Evolutionary conservation across 1,140 invertebrate genomes (phyloP).

Genomic region (Bombus turneri): DNA sequence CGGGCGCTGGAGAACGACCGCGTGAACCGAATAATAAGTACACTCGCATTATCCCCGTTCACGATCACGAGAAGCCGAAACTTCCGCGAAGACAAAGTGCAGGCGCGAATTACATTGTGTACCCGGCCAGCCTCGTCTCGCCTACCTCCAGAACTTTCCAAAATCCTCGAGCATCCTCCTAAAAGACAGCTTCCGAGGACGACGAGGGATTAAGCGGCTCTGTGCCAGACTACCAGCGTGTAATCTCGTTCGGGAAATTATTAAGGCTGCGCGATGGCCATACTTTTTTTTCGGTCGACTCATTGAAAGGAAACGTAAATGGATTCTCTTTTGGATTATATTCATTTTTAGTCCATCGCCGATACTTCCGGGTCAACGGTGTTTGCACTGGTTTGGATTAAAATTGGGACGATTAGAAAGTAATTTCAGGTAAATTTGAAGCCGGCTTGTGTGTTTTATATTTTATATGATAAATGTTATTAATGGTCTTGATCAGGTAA

Average conservation of each 20-base stretch:
- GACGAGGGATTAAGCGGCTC: slow-evolving; percentile 50
- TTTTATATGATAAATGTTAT: too few relatives aligned
- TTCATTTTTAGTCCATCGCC: too few relatives aligned
- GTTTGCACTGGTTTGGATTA: too few relatives aligned
- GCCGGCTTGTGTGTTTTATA: neutral
- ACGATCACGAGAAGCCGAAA: slow-evolving; percentile 32
- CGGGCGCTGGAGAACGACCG: neutral
- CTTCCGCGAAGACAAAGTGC: slow-evolving; percentile 40
- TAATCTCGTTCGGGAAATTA: slow-evolving; percentile 60
- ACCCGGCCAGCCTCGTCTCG: neutral
- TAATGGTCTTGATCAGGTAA: too few relatives aligned
- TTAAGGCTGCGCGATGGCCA: slow-evolving; percentile 25
- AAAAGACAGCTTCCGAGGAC: slow-evolving; percentile 42
- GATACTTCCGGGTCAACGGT: neutral
- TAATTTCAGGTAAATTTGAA: neutral
- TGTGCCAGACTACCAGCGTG: slow-evolving; percentile 9
- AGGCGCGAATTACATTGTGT: slow-evolving; percentile 47
- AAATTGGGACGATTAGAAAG: neutral
- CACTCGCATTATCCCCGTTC: slow-evolving; percentile 29
- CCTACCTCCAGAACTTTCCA: slow-evolving; percentile 45
- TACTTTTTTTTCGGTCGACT: neutral
- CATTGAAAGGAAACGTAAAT: neutral
- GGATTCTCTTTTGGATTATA: neutral
- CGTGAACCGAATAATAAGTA: slow-evolving; percentile 40
- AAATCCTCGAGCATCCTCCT: slow-evolving; percentile 47